Evolutionary conservation across 2,797 vertebrate species (phyloP).

Genomic region (Synanceia verrucosa): DNA sequence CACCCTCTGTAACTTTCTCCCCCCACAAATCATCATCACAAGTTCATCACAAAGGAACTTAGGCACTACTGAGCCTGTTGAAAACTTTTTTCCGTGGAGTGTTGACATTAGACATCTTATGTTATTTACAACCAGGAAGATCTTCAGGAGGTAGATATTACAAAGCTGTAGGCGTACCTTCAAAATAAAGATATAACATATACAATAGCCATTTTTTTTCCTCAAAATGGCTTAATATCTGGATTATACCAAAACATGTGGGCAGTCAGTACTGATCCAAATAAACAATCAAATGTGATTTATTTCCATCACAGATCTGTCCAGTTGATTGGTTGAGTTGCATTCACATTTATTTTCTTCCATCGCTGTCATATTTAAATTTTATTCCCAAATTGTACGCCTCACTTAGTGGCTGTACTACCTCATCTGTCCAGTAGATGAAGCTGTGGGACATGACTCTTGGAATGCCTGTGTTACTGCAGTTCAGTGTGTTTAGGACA

Average conservation of each 20-base stretch:
- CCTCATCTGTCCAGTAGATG: slow-evolving; percentile 47
- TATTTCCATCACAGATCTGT: not conserved
- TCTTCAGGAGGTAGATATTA: not conserved
- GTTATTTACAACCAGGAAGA: not conserved
- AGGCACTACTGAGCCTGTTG: too few relatives aligned
- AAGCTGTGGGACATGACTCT: slow-evolving; percentile 19
- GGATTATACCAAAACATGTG: not conserved
- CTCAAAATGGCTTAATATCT: not conserved
- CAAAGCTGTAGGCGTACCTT: not conserved
- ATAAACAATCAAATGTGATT: not conserved
- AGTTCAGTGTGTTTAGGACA: not conserved
- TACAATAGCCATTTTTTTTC: not conserved
- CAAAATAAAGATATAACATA: not conserved
- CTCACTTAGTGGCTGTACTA: not conserved
- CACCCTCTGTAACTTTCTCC: too few relatives aligned
- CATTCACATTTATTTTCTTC: not conserved
- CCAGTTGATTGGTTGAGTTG: not conserved
- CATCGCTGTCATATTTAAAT: not conserved
- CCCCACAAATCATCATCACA: too few relatives aligned
- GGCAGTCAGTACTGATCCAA: not conserved
- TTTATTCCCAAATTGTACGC: accelerated
- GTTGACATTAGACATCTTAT: not conserved
- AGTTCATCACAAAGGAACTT: too few relatives aligned
- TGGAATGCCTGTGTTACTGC: not conserved
- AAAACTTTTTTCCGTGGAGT: not conserved